A percentile compares a stretch with the other conserved stretches of the same genome.
Evolutionary conservation across 2,888 invertebrate genomes (phyloP).

Genomic region (Beris morrisii): DNA sequence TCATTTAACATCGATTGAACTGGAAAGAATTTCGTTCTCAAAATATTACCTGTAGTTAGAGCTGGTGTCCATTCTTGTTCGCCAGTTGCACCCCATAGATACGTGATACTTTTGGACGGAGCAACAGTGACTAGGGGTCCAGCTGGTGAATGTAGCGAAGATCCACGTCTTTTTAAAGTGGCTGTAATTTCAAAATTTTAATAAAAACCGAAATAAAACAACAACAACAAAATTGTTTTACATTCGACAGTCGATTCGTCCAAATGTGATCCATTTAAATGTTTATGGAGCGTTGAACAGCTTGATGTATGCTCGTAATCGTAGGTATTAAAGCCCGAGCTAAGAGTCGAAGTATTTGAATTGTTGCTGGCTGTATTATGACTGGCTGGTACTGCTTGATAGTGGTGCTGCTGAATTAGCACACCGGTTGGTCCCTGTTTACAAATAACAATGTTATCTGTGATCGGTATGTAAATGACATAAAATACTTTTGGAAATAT

Average conservation of each 20-base stretch:
- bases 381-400: constrained; percentile 77
- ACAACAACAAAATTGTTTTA: constrained; percentile 35
- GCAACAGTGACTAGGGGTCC: constrained; percentile 43
- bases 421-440: constrained; percentile 80
- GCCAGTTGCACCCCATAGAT: constrained; percentile 92
- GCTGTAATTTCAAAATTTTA: background rate
- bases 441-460: background rate
- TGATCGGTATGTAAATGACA: no score
- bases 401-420: constrained; percentile 90
- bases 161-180: constrained; percentile 33
- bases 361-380: constrained; percentile 49
- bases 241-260: constrained; percentile 47
- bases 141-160: constrained; percentile 40
- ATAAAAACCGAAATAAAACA: background rate
- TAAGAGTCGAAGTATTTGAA: constrained; percentile 41
- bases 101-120: constrained; percentile 61
- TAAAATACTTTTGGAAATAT: constrained; percentile 80
- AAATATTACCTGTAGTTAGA: constrained; percentile 79
- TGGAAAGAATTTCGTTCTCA: constrained; percentile 40
- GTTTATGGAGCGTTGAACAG: constrained; percentile 49
- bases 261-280: constrained; percentile 43
- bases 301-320: constrained; percentile 52
- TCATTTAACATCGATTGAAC: background rate
- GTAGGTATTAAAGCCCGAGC: constrained; percentile 47
- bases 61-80: constrained; percentile 98